phyloP scores from a whole-genome alignment of 2,113 vertebrate genomes.

The Pollachius pollachius region DNA sequence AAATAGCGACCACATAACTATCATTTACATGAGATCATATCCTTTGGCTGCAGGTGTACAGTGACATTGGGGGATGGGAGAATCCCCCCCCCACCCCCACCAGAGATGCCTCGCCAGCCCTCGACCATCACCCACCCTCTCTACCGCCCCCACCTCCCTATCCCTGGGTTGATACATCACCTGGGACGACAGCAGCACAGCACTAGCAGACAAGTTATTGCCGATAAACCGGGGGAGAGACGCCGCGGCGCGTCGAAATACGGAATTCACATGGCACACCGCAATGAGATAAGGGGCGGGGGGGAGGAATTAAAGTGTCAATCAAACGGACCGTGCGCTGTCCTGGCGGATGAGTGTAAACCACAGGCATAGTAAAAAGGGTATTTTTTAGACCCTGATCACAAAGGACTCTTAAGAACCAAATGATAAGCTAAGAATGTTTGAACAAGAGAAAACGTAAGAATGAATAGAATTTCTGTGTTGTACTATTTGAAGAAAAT shows the following conservation, averaged over 20 bases:
- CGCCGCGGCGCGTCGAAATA: conserved; percentile 44
- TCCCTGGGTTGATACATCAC: conserved; percentile 32
- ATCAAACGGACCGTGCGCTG: conserved; percentile 42
- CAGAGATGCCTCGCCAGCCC: too few relatives aligned
- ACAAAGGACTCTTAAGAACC: too few relatives aligned
- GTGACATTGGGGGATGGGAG: too few relatives aligned
- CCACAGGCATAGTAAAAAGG: conserved; percentile 52
- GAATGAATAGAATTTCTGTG: too few relatives aligned
- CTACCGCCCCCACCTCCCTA: conserved; percentile 5
- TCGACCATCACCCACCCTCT: too few relatives aligned
- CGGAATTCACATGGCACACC: conserved; percentile 55
- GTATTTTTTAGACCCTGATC: conserved; percentile 42
- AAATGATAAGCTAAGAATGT: too few relatives aligned
- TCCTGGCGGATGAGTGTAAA: conserved; percentile 49
- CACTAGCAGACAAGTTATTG: conserved; percentile 60
- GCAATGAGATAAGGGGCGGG: conserved; percentile 50
- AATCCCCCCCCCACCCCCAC: too few relatives aligned
- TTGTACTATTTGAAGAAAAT: too few relatives aligned
- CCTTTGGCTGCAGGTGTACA: background rate
- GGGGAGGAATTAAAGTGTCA: conserved; percentile 70
- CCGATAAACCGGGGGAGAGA: conserved; percentile 53
- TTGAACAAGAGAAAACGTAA: too few relatives aligned
- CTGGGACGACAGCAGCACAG: conserved; percentile 51
- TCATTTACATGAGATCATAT: background rate
- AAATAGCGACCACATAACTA: too few relatives aligned